phyloP scores from a whole-genome alignment of 64 coral and sea anemone genomes.

The Pocillopora damicornis region DNA sequence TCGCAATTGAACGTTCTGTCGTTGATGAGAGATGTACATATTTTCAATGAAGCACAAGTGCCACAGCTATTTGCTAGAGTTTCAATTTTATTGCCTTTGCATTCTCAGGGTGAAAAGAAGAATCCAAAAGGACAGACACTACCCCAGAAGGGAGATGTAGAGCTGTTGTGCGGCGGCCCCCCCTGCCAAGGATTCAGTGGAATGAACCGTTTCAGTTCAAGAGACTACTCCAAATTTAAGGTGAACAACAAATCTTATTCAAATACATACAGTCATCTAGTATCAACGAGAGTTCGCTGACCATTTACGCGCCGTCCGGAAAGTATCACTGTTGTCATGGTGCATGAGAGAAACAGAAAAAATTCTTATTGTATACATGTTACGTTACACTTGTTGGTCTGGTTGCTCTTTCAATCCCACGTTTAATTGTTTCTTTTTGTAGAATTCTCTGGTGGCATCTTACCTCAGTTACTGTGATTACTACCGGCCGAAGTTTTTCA shows the following conservation, averaged over 20 bases:
- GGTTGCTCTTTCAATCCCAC: background rate
- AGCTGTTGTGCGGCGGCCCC: conserved; percentile 93
- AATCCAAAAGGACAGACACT: conserved; percentile 83
- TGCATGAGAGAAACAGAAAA: too few relatives aligned
- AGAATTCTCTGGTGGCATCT: conserved; percentile 80
- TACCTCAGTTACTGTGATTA: conserved; percentile 97
- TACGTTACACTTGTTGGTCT: too few relatives aligned
- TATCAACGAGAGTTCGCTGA: background rate
- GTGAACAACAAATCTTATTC: conserved; percentile 12
- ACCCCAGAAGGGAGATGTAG: conserved; percentile 92
- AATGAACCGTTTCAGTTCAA: conserved; percentile 94
- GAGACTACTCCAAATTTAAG: conserved; percentile 98
- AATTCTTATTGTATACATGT: too few relatives aligned
- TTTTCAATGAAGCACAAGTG: background rate
- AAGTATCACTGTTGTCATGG: too few relatives aligned
- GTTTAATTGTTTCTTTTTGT: background rate
- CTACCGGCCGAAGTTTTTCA: conserved; percentile 91
- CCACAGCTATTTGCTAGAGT: too few relatives aligned
- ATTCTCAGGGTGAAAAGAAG: conserved; percentile 71
- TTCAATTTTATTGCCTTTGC: background rate
- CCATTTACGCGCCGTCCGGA: background rate
- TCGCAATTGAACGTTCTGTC: too few relatives aligned
- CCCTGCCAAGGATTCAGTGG: conserved; percentile 99
- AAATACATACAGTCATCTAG: too few relatives aligned
- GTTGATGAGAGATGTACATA: too few relatives aligned